Evolutionary conservation across 2,113 vertebrate species (phyloP).

Genomic region (Ictidomys tridecemlineatus): DNA sequence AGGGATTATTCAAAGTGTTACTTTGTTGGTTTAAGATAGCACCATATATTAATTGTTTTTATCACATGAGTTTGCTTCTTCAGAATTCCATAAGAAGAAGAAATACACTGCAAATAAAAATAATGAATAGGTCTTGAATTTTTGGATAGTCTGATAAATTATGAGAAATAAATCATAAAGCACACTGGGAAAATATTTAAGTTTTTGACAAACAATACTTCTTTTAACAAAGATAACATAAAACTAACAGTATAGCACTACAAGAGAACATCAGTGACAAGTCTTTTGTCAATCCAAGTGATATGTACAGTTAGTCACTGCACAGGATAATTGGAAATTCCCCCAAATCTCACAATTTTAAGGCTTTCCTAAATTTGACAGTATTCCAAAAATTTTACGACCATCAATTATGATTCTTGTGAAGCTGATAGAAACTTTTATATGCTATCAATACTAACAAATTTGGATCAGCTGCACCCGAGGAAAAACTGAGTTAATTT

Average conservation of each 20-base stretch:
- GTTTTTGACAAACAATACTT: neutral
- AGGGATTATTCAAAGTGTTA: neutral
- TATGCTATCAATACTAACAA: neutral
- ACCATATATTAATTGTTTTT: neutral
- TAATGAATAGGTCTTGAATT: neutral
- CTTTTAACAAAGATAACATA: neutral
- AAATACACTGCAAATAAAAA: neutral
- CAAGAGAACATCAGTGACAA: neutral
- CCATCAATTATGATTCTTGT: neutral
- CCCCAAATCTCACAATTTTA: neutral
- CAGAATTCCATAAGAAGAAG: neutral
- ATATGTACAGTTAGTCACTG: neutral
- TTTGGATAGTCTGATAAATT: neutral
- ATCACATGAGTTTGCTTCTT: neutral
- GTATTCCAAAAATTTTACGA: neutral
- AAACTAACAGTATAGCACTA: neutral
- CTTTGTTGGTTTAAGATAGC: neutral
- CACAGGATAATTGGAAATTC: neutral
- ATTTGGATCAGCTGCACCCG: neutral
- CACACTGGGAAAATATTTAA: neutral
- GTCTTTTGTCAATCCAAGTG: constrained; percentile 1
- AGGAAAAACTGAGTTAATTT: neutral
- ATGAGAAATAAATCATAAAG: neutral
- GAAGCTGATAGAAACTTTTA: neutral
- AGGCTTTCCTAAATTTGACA: constrained; percentile 30